A percentile compares a stretch with the other conserved stretches of the same genome.
Conservation (phyloP, 2,888 invertebrate species). For the Argyresthia goedartella region DNA sequence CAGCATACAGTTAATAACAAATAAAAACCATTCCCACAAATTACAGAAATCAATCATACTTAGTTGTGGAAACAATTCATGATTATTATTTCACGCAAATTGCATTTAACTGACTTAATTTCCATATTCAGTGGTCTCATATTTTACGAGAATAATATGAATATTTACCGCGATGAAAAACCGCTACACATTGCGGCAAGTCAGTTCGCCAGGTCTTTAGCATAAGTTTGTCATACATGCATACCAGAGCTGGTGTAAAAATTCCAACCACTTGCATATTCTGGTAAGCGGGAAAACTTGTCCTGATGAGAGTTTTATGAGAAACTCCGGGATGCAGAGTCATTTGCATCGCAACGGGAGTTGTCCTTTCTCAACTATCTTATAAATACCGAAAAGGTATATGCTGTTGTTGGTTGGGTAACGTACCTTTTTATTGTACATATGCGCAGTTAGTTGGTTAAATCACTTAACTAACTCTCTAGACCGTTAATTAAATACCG, state of each 20-base stretch:
- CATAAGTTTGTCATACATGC: constrained; percentile 4
- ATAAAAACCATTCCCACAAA: too few species aligned
- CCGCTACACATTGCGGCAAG: background rate
- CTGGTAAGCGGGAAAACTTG: constrained; percentile 4
- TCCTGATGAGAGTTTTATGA: constrained; percentile 27
- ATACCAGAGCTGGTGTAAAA: background rate
- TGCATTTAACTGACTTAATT: too few species aligned
- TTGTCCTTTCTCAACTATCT: constrained; percentile 11
- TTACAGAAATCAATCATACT: too few species aligned
- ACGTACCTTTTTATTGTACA: background rate
- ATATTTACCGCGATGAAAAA: background rate
- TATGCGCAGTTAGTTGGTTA: background rate
- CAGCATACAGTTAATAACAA: too few species aligned
- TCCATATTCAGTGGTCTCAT: too few species aligned
- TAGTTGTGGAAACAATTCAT: too few species aligned
- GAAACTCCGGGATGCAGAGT: constrained; percentile 16
- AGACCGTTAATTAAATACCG: background rate
- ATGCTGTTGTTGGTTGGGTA: background rate
- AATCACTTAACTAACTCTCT: background rate
- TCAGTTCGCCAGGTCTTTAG: background rate
- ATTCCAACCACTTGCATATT: constrained; percentile 4
- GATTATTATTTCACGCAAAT: too few species aligned
- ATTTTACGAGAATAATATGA: too few species aligned
- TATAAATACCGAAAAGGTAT: background rate
- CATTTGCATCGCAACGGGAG: constrained; percentile 18